Evolutionary conservation across 2,888 invertebrate species (phyloP).

Genomic region (Melitaea athalia): DNA sequence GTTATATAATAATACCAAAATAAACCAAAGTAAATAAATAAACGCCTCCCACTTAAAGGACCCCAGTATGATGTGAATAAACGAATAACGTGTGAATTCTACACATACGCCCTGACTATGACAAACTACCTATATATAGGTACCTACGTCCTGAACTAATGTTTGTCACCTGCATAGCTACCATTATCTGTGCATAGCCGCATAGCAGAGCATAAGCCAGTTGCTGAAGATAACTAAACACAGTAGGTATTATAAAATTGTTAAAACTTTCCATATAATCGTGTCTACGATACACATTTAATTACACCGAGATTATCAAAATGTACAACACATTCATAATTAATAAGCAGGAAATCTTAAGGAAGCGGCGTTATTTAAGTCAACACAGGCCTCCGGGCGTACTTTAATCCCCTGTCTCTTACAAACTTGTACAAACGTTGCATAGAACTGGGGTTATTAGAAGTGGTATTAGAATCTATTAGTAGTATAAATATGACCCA

Average conservation of each 20-base stretch:
- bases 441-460: slow-evolving; percentile 1
- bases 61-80: no score
- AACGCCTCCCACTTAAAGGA: no score
- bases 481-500: no score
- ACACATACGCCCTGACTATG: no score
- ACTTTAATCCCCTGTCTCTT: slow-evolving; percentile 75
- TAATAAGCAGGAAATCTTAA: slow-evolving; percentile 33
- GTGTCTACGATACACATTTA: slow-evolving; percentile 19
- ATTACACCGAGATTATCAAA: slow-evolving; percentile 29
- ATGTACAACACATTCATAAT: slow-evolving; percentile 31
- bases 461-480: slow-evolving; percentile 6
- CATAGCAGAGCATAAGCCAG: no score
- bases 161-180: no score
- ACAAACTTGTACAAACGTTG: slow-evolving; percentile 47
- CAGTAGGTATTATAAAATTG: not conserved
- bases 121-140: no score
- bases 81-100: no score
- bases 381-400: slow-evolving; percentile 53
- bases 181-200: no score
- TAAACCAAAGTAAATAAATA: no score
- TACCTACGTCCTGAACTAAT: no score
- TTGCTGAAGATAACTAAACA: not conserved
- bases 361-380: slow-evolving; percentile 34
- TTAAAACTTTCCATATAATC: not conserved
- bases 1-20: no score